A percentile compares a stretch with the other conserved stretches of the same genome.
These are phyloP conservation scores for Tragelaphus scriptus DNA, from an alignment of 2,113 vertebrate genomes.

Conservation along the genomic window DNA sequence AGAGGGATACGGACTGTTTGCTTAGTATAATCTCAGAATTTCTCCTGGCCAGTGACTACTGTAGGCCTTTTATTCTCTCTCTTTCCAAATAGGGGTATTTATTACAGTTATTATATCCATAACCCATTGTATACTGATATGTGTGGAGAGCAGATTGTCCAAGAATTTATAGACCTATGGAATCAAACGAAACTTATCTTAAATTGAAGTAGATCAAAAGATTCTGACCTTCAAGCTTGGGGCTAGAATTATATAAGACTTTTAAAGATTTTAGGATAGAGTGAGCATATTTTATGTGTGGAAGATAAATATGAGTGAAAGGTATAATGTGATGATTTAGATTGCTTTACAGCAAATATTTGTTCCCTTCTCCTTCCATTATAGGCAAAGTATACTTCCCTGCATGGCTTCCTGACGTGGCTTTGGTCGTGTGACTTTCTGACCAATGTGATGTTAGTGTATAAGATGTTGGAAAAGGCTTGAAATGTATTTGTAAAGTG, in stretches of 20 bases:
- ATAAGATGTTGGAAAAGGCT: background rate
- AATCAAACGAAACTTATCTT: background rate
- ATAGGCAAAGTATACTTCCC: background rate
- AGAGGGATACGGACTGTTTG: background rate
- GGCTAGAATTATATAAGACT: background rate
- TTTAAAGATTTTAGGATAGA: background rate
- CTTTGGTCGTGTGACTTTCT: background rate
- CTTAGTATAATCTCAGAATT: background rate
- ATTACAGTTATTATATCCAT: background rate
- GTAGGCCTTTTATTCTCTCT: background rate
- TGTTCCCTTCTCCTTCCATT: background rate
- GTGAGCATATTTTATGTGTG: background rate
- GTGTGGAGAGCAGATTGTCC: background rate
- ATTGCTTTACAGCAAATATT: background rate
- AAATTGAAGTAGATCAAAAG: background rate
- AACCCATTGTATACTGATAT: background rate
- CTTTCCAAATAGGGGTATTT: background rate
- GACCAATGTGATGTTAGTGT: background rate
- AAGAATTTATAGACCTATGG: background rate
- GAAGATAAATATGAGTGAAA: background rate
- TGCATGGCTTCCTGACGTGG: background rate
- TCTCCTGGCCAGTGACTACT: background rate
- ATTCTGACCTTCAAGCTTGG: background rate
- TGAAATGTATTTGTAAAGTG: background rate
- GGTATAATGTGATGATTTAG: background rate